Percentiles rank a stretch among this genome's conserved stretches.
These are phyloP conservation scores for roundworm (Caenorhabditis elegans) DNA, from an alignment of 1,140 invertebrate genomes.

Conservation along the genomic window DNA sequence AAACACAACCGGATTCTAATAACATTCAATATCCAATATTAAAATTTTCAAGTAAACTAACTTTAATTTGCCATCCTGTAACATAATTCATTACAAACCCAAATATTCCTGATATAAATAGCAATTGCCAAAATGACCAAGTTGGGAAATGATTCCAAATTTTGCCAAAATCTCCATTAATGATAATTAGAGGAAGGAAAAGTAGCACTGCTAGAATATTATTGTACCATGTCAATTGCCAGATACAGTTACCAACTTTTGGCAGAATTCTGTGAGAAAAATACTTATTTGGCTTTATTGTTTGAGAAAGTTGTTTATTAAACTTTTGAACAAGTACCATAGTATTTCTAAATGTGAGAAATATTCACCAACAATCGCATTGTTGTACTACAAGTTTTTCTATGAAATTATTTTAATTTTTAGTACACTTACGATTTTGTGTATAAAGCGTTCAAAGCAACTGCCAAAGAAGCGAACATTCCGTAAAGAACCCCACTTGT, in stretches of 20 bases:
- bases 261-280: not conserved
- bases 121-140: slow-evolving; percentile 77
- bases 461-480: slow-evolving; percentile 82
- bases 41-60: slow-evolving; percentile 59
- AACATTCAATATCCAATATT: too few relatives aligned
- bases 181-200: slow-evolving; percentile 83
- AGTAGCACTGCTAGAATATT: slow-evolving; percentile 88
- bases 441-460: slow-evolving; percentile 92
- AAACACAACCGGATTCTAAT: too few relatives aligned
- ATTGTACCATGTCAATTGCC: slow-evolving; percentile 84
- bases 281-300: too few relatives aligned
- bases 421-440: slow-evolving; percentile 82
- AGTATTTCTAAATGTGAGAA: not conserved
- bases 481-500: slow-evolving; percentile 85
- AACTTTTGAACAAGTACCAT: not conserved
- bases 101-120: slow-evolving; percentile 85
- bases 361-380: too few relatives aligned
- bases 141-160: not conserved
- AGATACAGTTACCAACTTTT: slow-evolving; percentile 79
- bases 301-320: not conserved
- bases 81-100: slow-evolving; percentile 95
- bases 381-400: too few relatives aligned
- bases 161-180: slow-evolving; percentile 62
- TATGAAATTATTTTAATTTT: too few relatives aligned
- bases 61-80: slow-evolving; percentile 92